Conservation (phyloP, 1,140 invertebrate species). For the Teleogryllus occipitalis region DNA sequence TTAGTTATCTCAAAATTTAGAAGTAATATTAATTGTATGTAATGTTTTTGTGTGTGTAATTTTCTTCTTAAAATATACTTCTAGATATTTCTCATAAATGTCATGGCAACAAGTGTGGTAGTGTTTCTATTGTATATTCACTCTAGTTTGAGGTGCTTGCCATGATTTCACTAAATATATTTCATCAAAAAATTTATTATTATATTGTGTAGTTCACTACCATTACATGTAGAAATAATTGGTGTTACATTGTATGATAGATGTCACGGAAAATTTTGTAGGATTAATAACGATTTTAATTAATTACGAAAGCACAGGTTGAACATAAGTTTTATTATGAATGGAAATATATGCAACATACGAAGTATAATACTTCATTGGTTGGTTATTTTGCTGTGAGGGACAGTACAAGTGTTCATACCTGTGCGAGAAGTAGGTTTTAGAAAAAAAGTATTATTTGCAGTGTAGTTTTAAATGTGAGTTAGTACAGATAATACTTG, state of each 20-base stretch:
- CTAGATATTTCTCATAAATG: not conserved
- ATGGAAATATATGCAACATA: too few relatives aligned
- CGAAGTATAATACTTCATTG: not conserved
- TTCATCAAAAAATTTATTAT: not conserved
- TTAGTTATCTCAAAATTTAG: constrained; percentile 1
- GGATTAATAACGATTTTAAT: not conserved
- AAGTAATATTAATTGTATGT: not conserved
- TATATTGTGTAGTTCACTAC: not conserved
- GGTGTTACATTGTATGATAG: not conserved
- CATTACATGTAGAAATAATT: not conserved
- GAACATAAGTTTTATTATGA: too few relatives aligned
- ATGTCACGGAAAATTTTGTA: not conserved
- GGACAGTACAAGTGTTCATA: not conserved
- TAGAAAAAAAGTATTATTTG: not conserved
- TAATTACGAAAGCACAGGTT: not conserved
- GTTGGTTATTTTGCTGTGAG: not conserved
- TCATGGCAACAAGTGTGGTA: not conserved
- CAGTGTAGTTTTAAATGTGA: not conserved
- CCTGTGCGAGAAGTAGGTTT: not conserved
- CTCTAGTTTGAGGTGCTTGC: not conserved
- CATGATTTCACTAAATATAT: not conserved
- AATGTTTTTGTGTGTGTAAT: not conserved
- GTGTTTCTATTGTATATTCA: not conserved
- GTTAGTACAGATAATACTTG: not conserved
- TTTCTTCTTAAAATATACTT: not conserved